Base-by-base conservation (phyloP, 2,888 invertebrate genomes). In the Tetheella fluctuosa region DNA sequence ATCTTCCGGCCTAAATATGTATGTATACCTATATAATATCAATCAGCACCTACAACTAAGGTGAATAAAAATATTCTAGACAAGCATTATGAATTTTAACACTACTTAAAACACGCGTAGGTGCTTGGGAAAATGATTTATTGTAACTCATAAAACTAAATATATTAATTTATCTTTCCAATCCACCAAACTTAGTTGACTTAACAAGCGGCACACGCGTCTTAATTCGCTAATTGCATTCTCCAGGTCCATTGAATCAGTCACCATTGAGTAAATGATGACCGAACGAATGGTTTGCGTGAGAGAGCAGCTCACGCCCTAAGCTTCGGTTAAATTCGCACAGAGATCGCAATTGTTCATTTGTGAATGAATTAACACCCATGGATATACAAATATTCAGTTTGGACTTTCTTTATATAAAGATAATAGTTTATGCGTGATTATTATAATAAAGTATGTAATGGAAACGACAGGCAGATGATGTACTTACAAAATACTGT, bases 151-250 rank as follows among this genome's bases (percentile, higher is more conserved):
- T 20, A 20, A 48, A 48, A 42, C 2, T 12, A 17, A 17, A 17
- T 15, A 42, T 20, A 48, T 56, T 64, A 61, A 53, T 59, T 69
- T 64, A 64, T 56, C 58, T 73, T 76, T 73, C 69, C 68, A 61
- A 63, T 53, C 62, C 65, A 70, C n/a, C 64, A 71, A 67, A 62
- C 71, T 64, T 61, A 62, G 64, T 59, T 65, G 62, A 64, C 57
- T 65, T 64, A 65, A 77, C 74, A 70, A 71, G 55, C 52, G 69
- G 61, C 76, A 67, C 76, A 67, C 73, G 74, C 64, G 66, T 58
- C 17, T 56, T 64, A 70, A 74, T 79, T 79, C 73, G 42, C 68
- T 62, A 72, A 69, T 75, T 70, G 62, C 60, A 20, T 48, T 48
- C 48, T 2, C 48, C 48, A n/a, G n/a, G 48, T 60, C 67, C 69